These are phyloP conservation scores for Candidula unifasciata DNA, from an alignment of 2,888 invertebrate species.

Conservation along the genomic window DNA sequence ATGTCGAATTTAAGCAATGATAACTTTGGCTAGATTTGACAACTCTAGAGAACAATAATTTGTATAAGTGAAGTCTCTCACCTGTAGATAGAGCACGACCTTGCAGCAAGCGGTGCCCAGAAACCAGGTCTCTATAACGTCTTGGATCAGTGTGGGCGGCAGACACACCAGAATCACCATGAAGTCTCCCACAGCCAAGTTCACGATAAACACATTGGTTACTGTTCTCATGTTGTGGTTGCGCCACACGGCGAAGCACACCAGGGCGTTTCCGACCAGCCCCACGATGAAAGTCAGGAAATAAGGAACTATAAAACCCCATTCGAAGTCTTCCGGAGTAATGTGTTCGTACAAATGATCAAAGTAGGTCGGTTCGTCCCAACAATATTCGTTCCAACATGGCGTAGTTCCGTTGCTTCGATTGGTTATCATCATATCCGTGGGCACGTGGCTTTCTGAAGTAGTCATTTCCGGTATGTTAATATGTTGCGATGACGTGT, in stretches of 20 bases:
- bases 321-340: constrained; percentile 78
- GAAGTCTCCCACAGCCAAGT: constrained; percentile 90
- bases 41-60: not conserved
- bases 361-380: constrained; percentile 56
- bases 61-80: constrained; percentile 78
- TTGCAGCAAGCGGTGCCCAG: constrained; percentile 91
- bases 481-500: not conserved
- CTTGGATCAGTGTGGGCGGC: constrained; percentile 92
- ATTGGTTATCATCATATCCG: not conserved
- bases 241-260: constrained; percentile 91
- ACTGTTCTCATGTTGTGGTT: constrained; percentile 94
- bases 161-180: constrained; percentile 92
- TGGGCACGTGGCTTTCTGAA: not conserved
- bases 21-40: too few species aligned
- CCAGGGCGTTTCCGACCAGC: constrained; percentile 90
- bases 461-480: not conserved
- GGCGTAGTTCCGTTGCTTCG: constrained; percentile 29
- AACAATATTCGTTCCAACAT: constrained; percentile 58
- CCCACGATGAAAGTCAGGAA: constrained; percentile 88
- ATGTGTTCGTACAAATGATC: constrained; percentile 54
- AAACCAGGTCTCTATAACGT: constrained; percentile 95
- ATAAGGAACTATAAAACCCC: constrained; percentile 88
- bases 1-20: too few species aligned
- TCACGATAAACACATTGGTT: constrained; percentile 95
- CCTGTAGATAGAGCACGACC: constrained; percentile 92